These are phyloP conservation scores for Andrena trimmerana DNA, from an alignment of 2,888 invertebrate genomes.

Conservation along the genomic window DNA sequence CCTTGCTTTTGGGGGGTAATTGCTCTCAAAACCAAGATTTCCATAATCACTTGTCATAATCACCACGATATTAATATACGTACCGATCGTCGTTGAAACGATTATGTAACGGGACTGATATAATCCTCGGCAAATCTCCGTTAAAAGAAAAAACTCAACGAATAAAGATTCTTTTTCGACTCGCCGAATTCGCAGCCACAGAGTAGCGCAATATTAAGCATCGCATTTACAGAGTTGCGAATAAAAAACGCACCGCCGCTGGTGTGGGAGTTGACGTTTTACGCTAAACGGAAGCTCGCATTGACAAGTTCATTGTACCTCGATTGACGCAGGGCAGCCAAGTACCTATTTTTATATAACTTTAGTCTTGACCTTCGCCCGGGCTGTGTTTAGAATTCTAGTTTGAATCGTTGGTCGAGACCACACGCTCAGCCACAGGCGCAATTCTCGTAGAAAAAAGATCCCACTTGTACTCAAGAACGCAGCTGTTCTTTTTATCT, in stretches of 20 bases:
- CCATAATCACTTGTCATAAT: conserved; percentile 25
- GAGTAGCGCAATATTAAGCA: not conserved
- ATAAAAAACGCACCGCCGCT: not conserved
- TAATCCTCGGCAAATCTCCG: conserved; percentile 6
- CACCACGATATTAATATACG: conserved; percentile 39
- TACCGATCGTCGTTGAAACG: conserved; percentile 19
- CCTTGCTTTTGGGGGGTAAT: conserved; percentile 1
- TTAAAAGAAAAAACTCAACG: not conserved
- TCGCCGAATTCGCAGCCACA: not conserved
- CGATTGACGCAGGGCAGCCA: conserved; percentile 35
- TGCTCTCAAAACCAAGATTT: conserved; percentile 9
- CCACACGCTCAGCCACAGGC: not conserved
- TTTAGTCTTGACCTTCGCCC: conserved; percentile 65
- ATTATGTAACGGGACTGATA: conserved; percentile 43
- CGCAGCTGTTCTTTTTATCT: conserved; percentile 20
- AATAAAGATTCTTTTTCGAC: not conserved
- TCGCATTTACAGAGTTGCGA: not conserved
- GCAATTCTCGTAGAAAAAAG: conserved; percentile 22
- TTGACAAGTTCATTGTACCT: conserved; percentile 63
- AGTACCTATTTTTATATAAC: conserved; percentile 62
- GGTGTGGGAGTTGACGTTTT: not conserved
- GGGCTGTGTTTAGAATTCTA: conserved; percentile 35
- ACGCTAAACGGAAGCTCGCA: conserved; percentile 19
- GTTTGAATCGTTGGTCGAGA: conserved; percentile 26
- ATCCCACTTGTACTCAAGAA: conserved; percentile 38